These are phyloP conservation scores for Leuctra nigra DNA, from an alignment of 2,888 invertebrate species.

Conservation along the genomic window DNA sequence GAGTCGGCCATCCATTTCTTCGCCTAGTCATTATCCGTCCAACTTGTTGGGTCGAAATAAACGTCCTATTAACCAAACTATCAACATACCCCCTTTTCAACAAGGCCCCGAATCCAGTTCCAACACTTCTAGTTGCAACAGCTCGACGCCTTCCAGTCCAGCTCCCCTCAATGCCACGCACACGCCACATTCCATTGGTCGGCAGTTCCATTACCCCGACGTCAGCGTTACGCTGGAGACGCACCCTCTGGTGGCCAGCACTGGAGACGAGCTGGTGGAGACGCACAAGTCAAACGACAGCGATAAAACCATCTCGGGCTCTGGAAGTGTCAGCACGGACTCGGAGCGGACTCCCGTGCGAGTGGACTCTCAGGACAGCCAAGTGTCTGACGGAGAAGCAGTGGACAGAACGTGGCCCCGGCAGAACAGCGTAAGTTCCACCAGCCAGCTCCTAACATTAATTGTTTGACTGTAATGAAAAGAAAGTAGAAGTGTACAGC, in stretches of 20 bases:
- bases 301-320: constrained; percentile 60
- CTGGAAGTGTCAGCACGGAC: constrained; percentile 67
- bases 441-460: too few species aligned
- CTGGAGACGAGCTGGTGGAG: constrained; percentile 42
- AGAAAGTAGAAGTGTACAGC: too few species aligned
- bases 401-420: constrained; percentile 56
- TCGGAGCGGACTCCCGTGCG: constrained; percentile 75
- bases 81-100: constrained; percentile 47
- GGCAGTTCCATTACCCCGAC: constrained; percentile 68
- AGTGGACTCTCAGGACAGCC: constrained; percentile 76
- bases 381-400: constrained; percentile 58
- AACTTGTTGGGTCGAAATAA: constrained; percentile 38
- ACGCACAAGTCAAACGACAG: constrained; percentile 44
- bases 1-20: constrained; percentile 41
- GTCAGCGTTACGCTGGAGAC: constrained; percentile 47
- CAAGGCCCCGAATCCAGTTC: constrained; percentile 77
- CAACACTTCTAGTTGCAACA: constrained; percentile 92
- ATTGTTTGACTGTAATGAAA: too few species aligned
- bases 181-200: constrained; percentile 39
- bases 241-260: constrained; percentile 44
- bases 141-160: constrained; percentile 93
- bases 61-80: constrained; percentile 49
- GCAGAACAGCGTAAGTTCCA: constrained; percentile 71
- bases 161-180: constrained; percentile 56
- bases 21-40: constrained; percentile 40